phyloP scores from a whole-genome alignment of 1,140 invertebrate genomes.

The Dreissena rostriformis region DNA sequence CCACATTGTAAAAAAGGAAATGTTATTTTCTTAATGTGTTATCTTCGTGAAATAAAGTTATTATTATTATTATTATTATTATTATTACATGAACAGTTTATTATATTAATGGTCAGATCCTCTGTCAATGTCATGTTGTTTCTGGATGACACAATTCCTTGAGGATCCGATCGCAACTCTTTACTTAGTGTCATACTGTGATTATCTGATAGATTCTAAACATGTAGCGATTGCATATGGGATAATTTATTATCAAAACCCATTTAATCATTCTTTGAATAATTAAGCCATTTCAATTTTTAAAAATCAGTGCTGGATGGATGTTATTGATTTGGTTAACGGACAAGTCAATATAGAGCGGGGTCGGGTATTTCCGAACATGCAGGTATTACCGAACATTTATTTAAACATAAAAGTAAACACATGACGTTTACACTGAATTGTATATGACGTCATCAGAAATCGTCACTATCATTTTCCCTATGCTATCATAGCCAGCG shows the following conservation, averaged over 20 bases:
- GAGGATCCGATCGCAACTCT: neutral
- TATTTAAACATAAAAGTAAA: too few relatives aligned
- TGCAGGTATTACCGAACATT: too few relatives aligned
- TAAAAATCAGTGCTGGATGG: neutral
- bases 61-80: too few relatives aligned
- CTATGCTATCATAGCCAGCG: too few relatives aligned
- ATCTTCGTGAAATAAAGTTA: too few relatives aligned
- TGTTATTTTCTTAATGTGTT: too few relatives aligned
- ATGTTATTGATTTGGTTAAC: conserved; percentile 2
- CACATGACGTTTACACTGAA: too few relatives aligned
- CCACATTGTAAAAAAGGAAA: too few relatives aligned
- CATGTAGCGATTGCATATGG: conserved; percentile 8
- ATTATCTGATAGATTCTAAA: neutral
- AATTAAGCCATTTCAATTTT: neutral
- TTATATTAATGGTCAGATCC: conserved; percentile 1
- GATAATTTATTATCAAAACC: conserved; percentile 9
- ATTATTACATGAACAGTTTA: conserved; percentile 33
- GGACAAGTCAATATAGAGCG: conserved; percentile 7
- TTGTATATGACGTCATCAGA: too few relatives aligned
- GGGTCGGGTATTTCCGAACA: too few relatives aligned
- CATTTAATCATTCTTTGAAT: neutral
- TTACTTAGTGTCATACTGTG: neutral
- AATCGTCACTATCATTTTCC: too few relatives aligned
- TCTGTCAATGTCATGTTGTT: neutral
- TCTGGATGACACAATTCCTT: neutral